These are phyloP conservation scores for Galeruca laticollis DNA, from an alignment of 2,888 invertebrate species.

Conservation along the genomic window DNA sequence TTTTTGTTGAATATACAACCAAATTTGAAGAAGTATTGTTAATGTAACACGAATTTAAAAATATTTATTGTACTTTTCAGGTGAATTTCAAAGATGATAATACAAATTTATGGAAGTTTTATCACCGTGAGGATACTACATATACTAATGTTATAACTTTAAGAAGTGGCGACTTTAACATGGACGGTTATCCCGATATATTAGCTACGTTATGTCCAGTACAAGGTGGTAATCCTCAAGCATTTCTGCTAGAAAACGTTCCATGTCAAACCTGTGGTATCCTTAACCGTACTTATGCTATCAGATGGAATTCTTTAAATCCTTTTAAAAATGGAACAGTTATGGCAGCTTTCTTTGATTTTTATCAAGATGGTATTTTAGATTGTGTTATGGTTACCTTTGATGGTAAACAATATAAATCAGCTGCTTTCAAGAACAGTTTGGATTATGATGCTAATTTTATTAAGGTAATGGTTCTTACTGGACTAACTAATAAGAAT, in stretches of 20 bases:
- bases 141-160: slow-evolving; percentile 84
- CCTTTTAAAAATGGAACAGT: slow-evolving; percentile 81
- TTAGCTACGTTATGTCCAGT: slow-evolving; percentile 75
- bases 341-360: slow-evolving; percentile 92
- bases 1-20: too few relatives aligned
- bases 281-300: slow-evolving; percentile 80
- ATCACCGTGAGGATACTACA: slow-evolving; percentile 55
- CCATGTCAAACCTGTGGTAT: slow-evolving; percentile 76
- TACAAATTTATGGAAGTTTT: slow-evolving; percentile 77
- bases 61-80: neutral
- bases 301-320: slow-evolving; percentile 81
- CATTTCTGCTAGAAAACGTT: slow-evolving; percentile 84
- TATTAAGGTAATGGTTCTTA: slow-evolving; percentile 93
- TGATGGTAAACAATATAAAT: slow-evolving; percentile 68
- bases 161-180: slow-evolving; percentile 91
- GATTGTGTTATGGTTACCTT: slow-evolving; percentile 81
- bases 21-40: neutral
- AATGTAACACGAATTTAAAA: neutral
- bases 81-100: slow-evolving; percentile 76
- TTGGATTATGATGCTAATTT: slow-evolving; percentile 95
- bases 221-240: slow-evolving; percentile 67
- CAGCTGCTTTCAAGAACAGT: slow-evolving; percentile 87
- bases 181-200: slow-evolving; percentile 96
- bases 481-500: slow-evolving; percentile 81
- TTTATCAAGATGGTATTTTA: slow-evolving; percentile 93